Evolutionary conservation across 2,888 invertebrate species (phyloP).

Genomic region (Peribatodes rhomboidaria): DNA sequence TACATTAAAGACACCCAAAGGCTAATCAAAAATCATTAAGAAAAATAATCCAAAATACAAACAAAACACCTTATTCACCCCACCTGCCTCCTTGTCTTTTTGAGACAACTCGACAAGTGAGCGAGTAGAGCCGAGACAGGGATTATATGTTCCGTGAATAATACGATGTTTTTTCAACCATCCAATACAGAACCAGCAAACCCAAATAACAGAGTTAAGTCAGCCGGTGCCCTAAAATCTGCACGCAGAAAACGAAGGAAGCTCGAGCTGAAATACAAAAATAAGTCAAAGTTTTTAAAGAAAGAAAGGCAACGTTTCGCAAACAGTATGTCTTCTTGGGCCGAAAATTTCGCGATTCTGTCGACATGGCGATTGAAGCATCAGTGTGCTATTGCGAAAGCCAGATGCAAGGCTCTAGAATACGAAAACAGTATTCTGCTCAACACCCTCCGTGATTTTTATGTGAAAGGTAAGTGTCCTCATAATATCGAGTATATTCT

Average conservation of each 20-base stretch:
- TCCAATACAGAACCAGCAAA: constrained; percentile 50
- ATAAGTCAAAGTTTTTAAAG: constrained; percentile 53
- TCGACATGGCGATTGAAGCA: constrained; percentile 85
- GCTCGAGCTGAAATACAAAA: constrained; percentile 58
- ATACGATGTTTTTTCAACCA: constrained; percentile 64
- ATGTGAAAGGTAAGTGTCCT: constrained; percentile 41
- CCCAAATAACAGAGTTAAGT: constrained; percentile 33
- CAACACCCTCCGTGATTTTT: constrained; percentile 76
- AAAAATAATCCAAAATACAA: too few species aligned
- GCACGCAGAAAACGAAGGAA: constrained; percentile 55
- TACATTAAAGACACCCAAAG: too few species aligned
- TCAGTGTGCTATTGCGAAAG: constrained; percentile 88
- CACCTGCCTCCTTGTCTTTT: too few species aligned
- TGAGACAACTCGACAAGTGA: too few species aligned
- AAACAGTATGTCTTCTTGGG: constrained; percentile 74
- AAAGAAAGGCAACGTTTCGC: constrained; percentile 52
- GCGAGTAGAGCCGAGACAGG: too few species aligned
- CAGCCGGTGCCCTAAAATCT: constrained; percentile 32
- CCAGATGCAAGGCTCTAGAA: constrained; percentile 84
- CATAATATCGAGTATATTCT: constrained; percentile 11
- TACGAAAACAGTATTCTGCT: constrained; percentile 86
- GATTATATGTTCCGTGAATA: too few species aligned
- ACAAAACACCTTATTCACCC: too few species aligned
- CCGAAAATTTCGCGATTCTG: constrained; percentile 71
- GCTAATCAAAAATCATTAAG: too few species aligned